Evolutionary conservation across 2,888 invertebrate species (phyloP).

Genomic region (Corbicula japonica): DNA sequence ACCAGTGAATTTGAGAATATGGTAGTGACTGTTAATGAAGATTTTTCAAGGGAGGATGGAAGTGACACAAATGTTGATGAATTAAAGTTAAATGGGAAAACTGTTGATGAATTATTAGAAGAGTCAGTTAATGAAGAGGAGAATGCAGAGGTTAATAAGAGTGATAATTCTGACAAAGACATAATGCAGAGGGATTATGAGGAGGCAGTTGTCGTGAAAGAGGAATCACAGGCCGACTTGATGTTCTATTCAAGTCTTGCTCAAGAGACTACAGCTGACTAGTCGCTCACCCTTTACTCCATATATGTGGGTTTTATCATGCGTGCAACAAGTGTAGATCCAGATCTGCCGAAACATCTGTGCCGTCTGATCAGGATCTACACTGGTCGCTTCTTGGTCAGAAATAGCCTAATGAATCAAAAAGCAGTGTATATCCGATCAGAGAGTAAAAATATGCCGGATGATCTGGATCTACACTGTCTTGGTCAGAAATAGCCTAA

Average conservation of each 20-base stretch:
- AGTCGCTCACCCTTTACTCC: too few relatives aligned
- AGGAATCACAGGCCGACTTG: slow-evolving; percentile 6
- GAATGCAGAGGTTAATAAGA: not conserved
- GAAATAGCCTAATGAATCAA: too few relatives aligned
- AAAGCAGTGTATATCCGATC: too few relatives aligned
- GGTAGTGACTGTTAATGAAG: not conserved
- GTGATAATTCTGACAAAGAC: slow-evolving; percentile 18
- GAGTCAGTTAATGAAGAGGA: not conserved
- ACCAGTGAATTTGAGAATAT: not conserved
- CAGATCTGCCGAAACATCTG: too few relatives aligned
- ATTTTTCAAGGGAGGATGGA: not conserved
- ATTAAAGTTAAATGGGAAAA: not conserved
- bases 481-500: too few relatives aligned
- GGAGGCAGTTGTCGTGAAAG: slow-evolving; percentile 17
- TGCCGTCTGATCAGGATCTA: too few relatives aligned
- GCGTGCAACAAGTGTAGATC: too few relatives aligned
- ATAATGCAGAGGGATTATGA: slow-evolving; percentile 19
- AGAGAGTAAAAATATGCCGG: too few relatives aligned
- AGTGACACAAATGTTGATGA: not conserved
- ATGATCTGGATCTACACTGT: too few relatives aligned
- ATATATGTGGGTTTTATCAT: too few relatives aligned
- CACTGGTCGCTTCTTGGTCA: too few relatives aligned
- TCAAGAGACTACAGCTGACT: not conserved
- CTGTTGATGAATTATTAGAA: not conserved
- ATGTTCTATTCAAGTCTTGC: slow-evolving; percentile 16